Evolutionary conservation across 2,113 vertebrate species (phyloP).

Genomic region (Prionailurus bengalensis): DNA sequence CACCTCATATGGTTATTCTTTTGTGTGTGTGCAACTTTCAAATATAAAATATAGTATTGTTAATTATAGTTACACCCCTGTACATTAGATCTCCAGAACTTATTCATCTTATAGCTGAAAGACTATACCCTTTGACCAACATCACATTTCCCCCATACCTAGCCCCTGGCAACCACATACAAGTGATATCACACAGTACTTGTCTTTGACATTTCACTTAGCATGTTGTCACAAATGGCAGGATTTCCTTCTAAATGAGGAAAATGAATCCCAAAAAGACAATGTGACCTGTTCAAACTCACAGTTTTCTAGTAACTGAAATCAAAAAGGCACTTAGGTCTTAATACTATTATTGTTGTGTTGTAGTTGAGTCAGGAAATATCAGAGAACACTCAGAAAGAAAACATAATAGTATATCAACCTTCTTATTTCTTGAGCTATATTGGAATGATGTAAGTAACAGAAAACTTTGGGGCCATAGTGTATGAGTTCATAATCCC

Average conservation of each 20-base stretch:
- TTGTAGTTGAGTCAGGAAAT: not conserved
- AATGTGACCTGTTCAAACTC: not conserved
- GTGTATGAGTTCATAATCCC: not conserved
- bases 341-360: not conserved
- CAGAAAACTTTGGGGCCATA: not conserved
- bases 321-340: not conserved
- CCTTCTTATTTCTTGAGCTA: conserved; percentile 31
- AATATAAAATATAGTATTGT: not conserved
- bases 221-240: not conserved
- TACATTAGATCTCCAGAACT: not conserved
- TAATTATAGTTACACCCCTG: not conserved
- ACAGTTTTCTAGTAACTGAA: conserved; percentile 21
- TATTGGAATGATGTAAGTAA: not conserved
- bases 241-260: conserved; percentile 32
- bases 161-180: not conserved
- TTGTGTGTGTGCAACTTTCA: not conserved
- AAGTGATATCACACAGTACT: not conserved
- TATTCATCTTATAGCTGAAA: not conserved
- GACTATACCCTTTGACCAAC: not conserved
- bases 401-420: not conserved
- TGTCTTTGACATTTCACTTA: not conserved
- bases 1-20: not conserved
- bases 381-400: conserved; percentile 30
- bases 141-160: not conserved
- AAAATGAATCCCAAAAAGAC: not conserved